These are phyloP conservation scores for Sarcophaga variegata DNA, from an alignment of 2,888 invertebrate species.

Conservation along the genomic window DNA sequence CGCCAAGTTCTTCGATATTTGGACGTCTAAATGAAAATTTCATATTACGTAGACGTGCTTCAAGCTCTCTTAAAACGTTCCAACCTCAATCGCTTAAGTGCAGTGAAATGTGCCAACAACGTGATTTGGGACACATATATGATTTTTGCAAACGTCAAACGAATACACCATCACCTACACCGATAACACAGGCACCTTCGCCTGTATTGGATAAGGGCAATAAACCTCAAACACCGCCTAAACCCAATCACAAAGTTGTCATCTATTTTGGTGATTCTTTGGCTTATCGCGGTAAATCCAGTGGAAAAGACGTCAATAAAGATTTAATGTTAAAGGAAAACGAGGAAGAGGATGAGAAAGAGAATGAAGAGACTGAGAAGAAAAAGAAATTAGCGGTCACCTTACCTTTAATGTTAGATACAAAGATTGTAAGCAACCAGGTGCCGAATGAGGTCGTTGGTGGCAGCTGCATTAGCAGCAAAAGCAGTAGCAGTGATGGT, in stretches of 20 bases:
- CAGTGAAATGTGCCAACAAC: constrained; percentile 78
- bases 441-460: constrained; percentile 36
- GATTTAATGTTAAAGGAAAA: neutral
- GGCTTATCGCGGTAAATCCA: constrained; percentile 72
- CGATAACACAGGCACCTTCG: constrained; percentile 75
- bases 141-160: constrained; percentile 66
- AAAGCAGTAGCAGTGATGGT: constrained; percentile 43
- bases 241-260: constrained; percentile 85
- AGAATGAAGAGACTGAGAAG: neutral
- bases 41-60: constrained; percentile 82
- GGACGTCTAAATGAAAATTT: constrained; percentile 82
- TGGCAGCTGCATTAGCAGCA: constrained; percentile 68
- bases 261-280: constrained; percentile 88
- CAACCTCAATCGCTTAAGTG: constrained; percentile 78
- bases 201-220: constrained; percentile 66
- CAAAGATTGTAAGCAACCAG: constrained; percentile 28
- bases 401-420: constrained; percentile 38
- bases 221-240: constrained; percentile 77
- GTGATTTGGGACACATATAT: constrained; percentile 61
- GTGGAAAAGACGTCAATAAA: constrained; percentile 35
- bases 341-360: neutral
- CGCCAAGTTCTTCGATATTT: constrained; percentile 75
- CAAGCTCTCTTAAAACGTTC: constrained; percentile 77
- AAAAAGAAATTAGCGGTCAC: neutral
- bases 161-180: constrained; percentile 77